phyloP scores from a whole-genome alignment of 2,888 invertebrate genomes.

The Julus scandinavius region DNA sequence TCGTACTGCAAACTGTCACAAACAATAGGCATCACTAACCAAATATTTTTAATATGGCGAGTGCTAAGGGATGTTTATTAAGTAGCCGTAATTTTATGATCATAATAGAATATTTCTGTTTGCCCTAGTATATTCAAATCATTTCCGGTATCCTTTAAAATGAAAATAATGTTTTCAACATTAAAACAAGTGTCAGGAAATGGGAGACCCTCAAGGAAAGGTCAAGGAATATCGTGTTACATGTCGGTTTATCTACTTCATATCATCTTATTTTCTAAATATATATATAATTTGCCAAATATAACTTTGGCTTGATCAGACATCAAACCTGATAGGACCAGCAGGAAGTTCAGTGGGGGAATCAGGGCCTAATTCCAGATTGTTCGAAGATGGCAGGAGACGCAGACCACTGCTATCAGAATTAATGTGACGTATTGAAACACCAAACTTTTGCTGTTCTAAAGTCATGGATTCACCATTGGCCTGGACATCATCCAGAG shows the following conservation, averaged over 20 bases:
- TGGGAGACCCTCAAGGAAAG: not conserved
- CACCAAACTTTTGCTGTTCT: not conserved
- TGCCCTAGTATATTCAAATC: not conserved
- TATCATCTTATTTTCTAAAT: not conserved
- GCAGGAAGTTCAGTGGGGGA: not conserved
- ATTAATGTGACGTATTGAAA: constrained; percentile 9
- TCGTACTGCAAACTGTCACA: no score
- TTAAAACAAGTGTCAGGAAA: no score
- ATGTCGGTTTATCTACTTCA: not conserved
- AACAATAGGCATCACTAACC: no score
- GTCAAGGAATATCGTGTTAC: not conserved
- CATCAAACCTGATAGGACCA: not conserved
- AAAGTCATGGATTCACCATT: not conserved
- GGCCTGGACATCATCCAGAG: not conserved
- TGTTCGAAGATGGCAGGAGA: not conserved
- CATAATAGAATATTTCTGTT: no score
- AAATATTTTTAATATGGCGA: no score
- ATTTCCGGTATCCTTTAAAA: not conserved
- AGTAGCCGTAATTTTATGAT: no score
- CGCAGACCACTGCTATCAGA: not conserved
- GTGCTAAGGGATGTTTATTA: no score
- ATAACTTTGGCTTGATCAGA: not conserved
- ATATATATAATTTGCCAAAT: not conserved
- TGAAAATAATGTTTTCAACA: no score
- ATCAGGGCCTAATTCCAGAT: constrained; percentile 14